A percentile compares a stretch with the other conserved stretches of the same genome.
phyloP scores from a whole-genome alignment of 2,113 vertebrate species.

The Ranitomeya variabilis region DNA sequence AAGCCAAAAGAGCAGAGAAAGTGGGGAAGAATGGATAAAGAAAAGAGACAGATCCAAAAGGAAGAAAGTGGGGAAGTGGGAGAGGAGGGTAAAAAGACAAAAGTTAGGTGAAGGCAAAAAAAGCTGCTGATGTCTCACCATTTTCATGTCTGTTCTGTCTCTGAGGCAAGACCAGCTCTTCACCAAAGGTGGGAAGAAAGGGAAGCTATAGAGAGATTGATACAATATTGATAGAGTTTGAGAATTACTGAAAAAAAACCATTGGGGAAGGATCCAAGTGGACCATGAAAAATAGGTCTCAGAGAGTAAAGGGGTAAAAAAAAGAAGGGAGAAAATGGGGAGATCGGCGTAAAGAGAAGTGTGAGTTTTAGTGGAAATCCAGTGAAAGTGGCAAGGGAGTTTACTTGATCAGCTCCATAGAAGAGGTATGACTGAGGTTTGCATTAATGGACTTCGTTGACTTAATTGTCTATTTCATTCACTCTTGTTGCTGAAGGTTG shows the following conservation, averaged over 20 bases:
- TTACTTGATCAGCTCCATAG: constrained; percentile 9
- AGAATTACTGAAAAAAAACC: constrained; percentile 21
- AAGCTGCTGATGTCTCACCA: constrained; percentile 61
- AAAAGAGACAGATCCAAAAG: constrained; percentile 63
- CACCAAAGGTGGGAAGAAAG: not conserved
- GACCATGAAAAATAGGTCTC: constrained; percentile 22
- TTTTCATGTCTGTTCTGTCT: constrained; percentile 72
- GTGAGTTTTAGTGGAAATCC: constrained; percentile 2
- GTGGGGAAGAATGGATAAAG: constrained; percentile 52
- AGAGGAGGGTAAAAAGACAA: constrained; percentile 68
- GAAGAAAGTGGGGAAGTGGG: constrained; percentile 63
- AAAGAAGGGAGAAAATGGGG: not conserved
- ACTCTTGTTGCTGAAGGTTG: not conserved
- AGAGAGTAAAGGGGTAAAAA: constrained; percentile 10
- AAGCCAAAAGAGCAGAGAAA: constrained; percentile 18
- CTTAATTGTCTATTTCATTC: not conserved
- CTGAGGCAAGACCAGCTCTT: constrained; percentile 61
- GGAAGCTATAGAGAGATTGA: not conserved
- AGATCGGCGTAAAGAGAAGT: not conserved
- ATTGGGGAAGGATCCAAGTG: not conserved
- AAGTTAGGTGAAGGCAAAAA: constrained; percentile 40
- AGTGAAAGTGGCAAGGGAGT: not conserved
- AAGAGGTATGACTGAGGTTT: not conserved
- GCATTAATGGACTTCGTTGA: not conserved
- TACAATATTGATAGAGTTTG: not conserved